Evolutionary conservation across 2,797 vertebrate species (phyloP).

Genomic region (Cryptoprocta ferox): DNA sequence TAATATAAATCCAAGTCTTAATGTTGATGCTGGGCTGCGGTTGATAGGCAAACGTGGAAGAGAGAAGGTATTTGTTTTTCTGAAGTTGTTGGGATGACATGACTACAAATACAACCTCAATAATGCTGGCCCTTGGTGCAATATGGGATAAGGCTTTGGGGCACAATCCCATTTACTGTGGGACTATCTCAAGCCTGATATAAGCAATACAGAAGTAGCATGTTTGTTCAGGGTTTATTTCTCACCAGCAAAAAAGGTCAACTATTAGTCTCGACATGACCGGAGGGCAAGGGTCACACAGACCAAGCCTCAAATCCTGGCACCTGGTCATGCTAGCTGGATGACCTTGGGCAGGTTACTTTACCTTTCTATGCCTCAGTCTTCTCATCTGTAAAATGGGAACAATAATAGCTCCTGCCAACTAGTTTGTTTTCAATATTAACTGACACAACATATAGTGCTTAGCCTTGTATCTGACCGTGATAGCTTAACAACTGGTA

Average conservation of each 20-base stretch:
- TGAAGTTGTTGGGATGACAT: not conserved
- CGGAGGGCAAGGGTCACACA: not conserved
- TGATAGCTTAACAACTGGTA: not conserved
- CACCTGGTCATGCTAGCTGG: not conserved
- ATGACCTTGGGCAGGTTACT: not conserved
- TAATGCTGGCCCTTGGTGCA: not conserved
- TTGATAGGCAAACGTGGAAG: constrained; percentile 1
- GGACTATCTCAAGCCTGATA: not conserved
- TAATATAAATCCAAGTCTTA: constrained; percentile 52
- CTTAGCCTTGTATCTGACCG: not conserved
- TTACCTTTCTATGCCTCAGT: not conserved
- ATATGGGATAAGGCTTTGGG: not conserved
- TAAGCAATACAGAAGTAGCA: not conserved
- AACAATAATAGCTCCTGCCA: not conserved
- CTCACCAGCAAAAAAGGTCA: not conserved
- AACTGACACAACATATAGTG: not conserved
- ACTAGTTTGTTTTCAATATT: not conserved
- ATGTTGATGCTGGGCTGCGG: constrained; percentile 44
- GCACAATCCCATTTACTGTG: not conserved
- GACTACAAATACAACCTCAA: not conserved
- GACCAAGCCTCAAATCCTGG: not conserved
- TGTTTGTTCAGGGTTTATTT: constrained; percentile 36
- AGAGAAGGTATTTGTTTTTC: not conserved
- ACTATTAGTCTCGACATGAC: not conserved
- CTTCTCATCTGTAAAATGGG: constrained; percentile 43